Percentiles rank a stretch among this genome's conserved stretches.
These are phyloP conservation scores for Scomberomorus guttatus DNA, from an alignment of 2,797 vertebrate species.

Conservation along the genomic window DNA sequence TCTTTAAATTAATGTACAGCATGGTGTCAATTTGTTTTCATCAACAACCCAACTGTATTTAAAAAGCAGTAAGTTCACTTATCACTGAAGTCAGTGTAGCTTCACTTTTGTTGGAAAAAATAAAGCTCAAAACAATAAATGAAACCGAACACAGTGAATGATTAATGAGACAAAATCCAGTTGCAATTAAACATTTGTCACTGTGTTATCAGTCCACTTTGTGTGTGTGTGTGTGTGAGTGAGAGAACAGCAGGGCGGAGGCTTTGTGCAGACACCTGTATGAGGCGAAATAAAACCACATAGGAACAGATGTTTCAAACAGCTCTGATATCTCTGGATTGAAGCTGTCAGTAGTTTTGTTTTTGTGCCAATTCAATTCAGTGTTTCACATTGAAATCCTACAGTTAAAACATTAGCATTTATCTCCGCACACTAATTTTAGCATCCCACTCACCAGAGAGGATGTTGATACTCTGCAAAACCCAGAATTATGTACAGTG, in stretches of 20 bases:
- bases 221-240: not conserved
- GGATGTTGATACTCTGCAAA: too few relatives aligned
- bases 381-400: not conserved
- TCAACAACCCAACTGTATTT: not conserved
- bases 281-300: constrained; percentile 31
- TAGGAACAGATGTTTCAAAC: constrained; percentile 25
- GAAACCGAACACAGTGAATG: constrained; percentile 11
- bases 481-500: too few relatives aligned
- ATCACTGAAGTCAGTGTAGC: not conserved
- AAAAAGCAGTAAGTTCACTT: not conserved
- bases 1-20: not conserved
- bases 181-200: not conserved
- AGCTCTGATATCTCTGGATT: not conserved
- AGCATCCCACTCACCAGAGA: too few relatives aligned
- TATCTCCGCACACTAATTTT: too few relatives aligned
- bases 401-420: not conserved
- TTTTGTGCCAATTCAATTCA: not conserved
- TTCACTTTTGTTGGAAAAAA: not conserved
- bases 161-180: constrained; percentile 18
- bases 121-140: constrained; percentile 7
- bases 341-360: constrained; percentile 1
- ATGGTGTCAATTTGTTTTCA: not conserved
- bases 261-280: constrained; percentile 70
- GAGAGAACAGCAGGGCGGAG: constrained; percentile 35
- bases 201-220: not conserved